Evolutionary conservation across 2,797 vertebrate species (phyloP), one percentile per base, ranked within the genome.

Genomic region (Pipistrellus nathusii): DNA sequence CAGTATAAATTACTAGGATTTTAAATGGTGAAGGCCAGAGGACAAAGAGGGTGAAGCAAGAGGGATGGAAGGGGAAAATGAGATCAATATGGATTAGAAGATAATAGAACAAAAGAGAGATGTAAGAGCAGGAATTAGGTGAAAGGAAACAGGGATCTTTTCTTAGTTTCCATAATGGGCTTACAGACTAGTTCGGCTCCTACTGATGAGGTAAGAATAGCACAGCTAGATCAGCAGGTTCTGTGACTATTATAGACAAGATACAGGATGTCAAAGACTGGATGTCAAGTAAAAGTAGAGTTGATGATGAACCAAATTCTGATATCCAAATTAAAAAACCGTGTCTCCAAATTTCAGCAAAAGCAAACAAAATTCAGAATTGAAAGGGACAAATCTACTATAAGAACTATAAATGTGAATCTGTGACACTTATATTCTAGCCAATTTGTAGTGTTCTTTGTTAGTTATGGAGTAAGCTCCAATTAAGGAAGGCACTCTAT

Each of bases 301-400:
- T 66, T 94, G 18, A 13, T 80, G n/a, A 81, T 93, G 18, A 71
- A 71, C 30, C 23, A 82, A 88, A 14, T 18, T 86, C 30, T 83
- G 66, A 93, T 55, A 62, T 57, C 11, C 44, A 87, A 72, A 38
- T 95, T 15, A 90, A 90, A 57, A 90, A 93, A 75, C 13, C n/a
- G 5, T 72, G 62, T 86, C 32, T 91, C 41, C 9, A 66, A 64
- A 69, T 72, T 35, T 89, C 27, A 94, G 55, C 46, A 93, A 82
- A 9, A 80, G 30, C 23, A 93, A 96, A 83, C 23, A 84, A 93
- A 89, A 82, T 30, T 27, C 2, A 44, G 35, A 82, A 14, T 35
- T 66, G 27, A 35, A 88, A 77, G 62, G 73, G 62, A 69, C 17
- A 85, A 90, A 78, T 77, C 27, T 94, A 44, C 68, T 80, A 15